Conservation (phyloP, 2,888 invertebrate genomes). For the Tipula lateralis region DNA sequence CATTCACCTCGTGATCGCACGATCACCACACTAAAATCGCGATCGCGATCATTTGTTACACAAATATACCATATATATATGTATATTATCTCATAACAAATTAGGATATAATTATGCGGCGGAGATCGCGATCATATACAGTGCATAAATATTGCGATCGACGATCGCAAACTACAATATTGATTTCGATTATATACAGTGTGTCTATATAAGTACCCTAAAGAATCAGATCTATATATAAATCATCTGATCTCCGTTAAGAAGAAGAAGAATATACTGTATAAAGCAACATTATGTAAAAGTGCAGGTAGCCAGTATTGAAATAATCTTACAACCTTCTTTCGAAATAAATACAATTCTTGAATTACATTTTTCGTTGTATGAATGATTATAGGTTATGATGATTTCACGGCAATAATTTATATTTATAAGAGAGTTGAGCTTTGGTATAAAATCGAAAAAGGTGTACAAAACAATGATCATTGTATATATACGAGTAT, state of each 20-base stretch:
- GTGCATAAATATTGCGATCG: background rate
- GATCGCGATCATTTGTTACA: background rate
- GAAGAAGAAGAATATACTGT: background rate
- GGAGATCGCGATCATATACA: background rate
- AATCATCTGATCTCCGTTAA: no score
- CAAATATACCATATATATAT: background rate
- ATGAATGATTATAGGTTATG: constrained; percentile 25
- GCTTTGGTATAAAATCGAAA: background rate
- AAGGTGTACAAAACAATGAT: background rate
- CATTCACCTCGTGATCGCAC: background rate
- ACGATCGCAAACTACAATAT: no score
- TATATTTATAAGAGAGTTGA: background rate
- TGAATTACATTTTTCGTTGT: constrained; percentile 2
- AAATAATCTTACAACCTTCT: constrained; percentile 30
- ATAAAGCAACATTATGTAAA: background rate
- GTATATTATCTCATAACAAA: background rate
- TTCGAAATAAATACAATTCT: background rate
- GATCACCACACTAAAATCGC: background rate
- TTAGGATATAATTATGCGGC: background rate
- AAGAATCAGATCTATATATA: background rate
- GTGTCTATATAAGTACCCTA: background rate
- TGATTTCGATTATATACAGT: background rate
- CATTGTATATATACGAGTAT: background rate
- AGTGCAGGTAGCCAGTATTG: constrained; percentile 30
- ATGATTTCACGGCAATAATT: constrained; percentile 30